phyloP scores from a whole-genome alignment of 2,888 invertebrate species.

The Idaea biselata region DNA sequence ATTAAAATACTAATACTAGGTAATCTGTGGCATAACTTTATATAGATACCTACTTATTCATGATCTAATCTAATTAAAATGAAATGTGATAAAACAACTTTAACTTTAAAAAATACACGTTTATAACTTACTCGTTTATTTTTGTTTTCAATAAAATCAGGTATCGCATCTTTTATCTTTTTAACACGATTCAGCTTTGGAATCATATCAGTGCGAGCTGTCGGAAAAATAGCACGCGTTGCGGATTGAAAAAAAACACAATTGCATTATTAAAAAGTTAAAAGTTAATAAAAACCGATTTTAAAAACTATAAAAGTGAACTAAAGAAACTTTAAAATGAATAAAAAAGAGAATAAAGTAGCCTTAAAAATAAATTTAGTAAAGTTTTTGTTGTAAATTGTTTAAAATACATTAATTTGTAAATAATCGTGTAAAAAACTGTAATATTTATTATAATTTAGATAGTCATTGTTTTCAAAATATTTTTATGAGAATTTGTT shows the following conservation, averaged over 20 bases:
- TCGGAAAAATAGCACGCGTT: not conserved
- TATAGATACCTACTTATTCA: not conserved
- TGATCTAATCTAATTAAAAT: not conserved
- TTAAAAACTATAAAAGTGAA: not conserved
- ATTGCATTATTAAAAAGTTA: not conserved
- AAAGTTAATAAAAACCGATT: not conserved
- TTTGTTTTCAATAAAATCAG: not conserved
- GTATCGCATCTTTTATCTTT: not conserved
- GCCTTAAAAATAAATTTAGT: not conserved
- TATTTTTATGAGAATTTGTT: too few species aligned
- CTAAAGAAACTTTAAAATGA: not conserved
- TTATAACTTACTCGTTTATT: not conserved
- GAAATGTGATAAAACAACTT: not conserved
- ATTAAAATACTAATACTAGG: too few species aligned
- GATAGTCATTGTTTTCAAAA: too few species aligned
- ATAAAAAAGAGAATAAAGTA: not conserved
- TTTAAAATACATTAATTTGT: too few species aligned
- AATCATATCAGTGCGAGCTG: not conserved
- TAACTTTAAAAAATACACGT: not conserved
- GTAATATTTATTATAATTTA: too few species aligned
- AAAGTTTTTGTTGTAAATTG: not conserved
- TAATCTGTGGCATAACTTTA: not conserved
- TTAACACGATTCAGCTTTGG: not conserved
- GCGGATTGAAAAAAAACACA: not conserved
- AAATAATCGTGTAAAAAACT: too few species aligned